phyloP scores from a whole-genome alignment of 2,888 invertebrate species.

The Parnassius orleans region DNA sequence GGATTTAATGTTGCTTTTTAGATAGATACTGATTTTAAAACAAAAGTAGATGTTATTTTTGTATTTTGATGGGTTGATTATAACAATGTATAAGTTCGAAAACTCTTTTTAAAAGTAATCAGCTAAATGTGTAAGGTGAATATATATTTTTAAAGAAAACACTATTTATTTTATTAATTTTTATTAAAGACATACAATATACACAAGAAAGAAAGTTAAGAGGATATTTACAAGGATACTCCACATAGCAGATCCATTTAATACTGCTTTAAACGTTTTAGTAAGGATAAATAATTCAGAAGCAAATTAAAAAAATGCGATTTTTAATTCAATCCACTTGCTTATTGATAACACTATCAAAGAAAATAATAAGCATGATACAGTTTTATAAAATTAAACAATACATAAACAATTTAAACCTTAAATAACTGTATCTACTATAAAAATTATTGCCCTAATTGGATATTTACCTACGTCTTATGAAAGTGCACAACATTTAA shows the following conservation, averaged over 20 bases:
- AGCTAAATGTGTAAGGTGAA: too few relatives aligned
- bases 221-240: slow-evolving; percentile 75
- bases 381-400: background rate
- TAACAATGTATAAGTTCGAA: too few relatives aligned
- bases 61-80: too few relatives aligned
- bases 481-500: slow-evolving; percentile 80
- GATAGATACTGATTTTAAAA: too few relatives aligned
- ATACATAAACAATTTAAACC: slow-evolving; percentile 3
- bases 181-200: slow-evolving; percentile 78
- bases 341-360: background rate
- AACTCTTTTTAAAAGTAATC: too few relatives aligned
- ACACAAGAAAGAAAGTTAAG: slow-evolving; percentile 70
- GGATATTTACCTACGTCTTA: slow-evolving; percentile 62
- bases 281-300: background rate
- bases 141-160: slow-evolving; percentile 20
- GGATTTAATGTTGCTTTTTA: too few relatives aligned
- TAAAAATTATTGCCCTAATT: slow-evolving; percentile 74
- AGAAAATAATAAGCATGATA: background rate
- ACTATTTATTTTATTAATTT: slow-evolving; percentile 44
- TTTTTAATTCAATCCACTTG: background rate
- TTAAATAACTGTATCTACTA: slow-evolving; percentile 35
- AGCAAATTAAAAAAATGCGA: background rate
- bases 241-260: slow-evolving; percentile 43
- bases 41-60: too few relatives aligned
- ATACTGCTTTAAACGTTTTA: slow-evolving; percentile 14